These are phyloP conservation scores for Eublepharis macularius DNA, from an alignment of 2,113 vertebrate genomes.

Conservation along the genomic window DNA sequence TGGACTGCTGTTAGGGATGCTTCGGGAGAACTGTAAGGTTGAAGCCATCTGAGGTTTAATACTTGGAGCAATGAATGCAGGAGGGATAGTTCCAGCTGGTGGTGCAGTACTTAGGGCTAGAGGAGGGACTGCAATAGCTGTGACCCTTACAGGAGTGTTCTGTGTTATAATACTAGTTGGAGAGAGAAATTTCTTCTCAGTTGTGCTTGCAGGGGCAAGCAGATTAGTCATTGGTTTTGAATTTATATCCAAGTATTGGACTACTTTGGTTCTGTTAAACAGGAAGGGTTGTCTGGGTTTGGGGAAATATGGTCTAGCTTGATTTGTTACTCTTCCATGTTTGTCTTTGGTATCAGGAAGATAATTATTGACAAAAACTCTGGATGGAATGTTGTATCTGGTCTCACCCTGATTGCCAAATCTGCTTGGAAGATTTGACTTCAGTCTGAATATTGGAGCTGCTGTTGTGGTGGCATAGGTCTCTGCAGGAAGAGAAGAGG, in stretches of 20 bases:
- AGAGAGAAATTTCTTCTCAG: slow-evolving; percentile 30
- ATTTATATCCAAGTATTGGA: slow-evolving; percentile 42
- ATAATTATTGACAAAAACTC: slow-evolving; percentile 69
- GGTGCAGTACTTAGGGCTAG: neutral
- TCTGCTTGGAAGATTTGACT: neutral
- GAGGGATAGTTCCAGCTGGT: neutral
- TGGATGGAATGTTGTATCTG: slow-evolving; percentile 60
- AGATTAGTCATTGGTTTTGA: slow-evolving; percentile 48
- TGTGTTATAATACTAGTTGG: slow-evolving; percentile 39
- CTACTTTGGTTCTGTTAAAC: slow-evolving; percentile 61
- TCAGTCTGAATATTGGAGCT: slow-evolving; percentile 23
- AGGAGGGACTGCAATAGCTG: slow-evolving; percentile 38
- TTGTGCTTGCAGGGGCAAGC: slow-evolving; percentile 34
- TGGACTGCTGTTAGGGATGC: slow-evolving; percentile 15
- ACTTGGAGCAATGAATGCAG: slow-evolving; percentile 15
- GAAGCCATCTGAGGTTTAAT: slow-evolving; percentile 24
- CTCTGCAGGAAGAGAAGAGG: slow-evolving; percentile 18
- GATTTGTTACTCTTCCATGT: slow-evolving; percentile 40
- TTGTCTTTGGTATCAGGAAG: slow-evolving; percentile 70
- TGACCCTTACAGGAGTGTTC: neutral
- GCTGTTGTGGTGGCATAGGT: neutral
- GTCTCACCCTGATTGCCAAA: slow-evolving; percentile 21
- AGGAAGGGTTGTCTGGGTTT: slow-evolving; percentile 53
- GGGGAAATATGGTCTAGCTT: slow-evolving; percentile 53
- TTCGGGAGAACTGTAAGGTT: slow-evolving; percentile 47